Conservation (phyloP, 2,797 vertebrate species). For the Parauchenoglanis punctatus region DNA sequence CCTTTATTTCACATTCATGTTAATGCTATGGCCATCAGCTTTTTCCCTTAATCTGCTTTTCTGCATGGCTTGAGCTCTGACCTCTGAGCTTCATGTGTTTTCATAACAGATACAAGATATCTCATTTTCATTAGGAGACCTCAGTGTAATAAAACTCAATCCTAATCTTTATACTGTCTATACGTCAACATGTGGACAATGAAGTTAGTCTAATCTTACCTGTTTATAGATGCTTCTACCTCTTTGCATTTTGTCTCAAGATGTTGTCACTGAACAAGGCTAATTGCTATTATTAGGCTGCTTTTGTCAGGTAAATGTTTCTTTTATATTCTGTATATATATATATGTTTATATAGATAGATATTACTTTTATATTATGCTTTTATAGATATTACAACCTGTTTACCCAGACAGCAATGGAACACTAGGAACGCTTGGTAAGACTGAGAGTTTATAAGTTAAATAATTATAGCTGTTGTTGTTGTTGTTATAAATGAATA, state of each 20-base stretch:
- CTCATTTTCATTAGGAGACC: background rate
- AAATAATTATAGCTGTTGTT: background rate
- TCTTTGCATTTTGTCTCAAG: background rate
- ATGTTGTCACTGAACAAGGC: background rate
- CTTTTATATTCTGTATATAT: conserved; percentile 46
- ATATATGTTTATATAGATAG: no score
- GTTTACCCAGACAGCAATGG: conserved; percentile 78
- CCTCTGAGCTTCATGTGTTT: conserved; percentile 20
- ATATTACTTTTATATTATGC: no score
- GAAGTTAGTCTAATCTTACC: background rate
- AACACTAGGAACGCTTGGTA: conserved; percentile 72
- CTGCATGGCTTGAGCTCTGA: background rate
- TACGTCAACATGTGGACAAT: background rate
- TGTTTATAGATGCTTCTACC: background rate
- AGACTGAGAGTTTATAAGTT: conserved; percentile 46
- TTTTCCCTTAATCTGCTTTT: background rate
- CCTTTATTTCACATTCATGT: background rate
- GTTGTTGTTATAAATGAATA: background rate
- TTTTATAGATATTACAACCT: conserved; percentile 79
- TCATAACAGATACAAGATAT: background rate
- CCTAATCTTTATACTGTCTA: background rate
- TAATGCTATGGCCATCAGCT: background rate
- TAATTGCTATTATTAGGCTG: background rate
- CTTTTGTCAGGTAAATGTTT: conserved; percentile 1
- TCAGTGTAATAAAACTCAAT: background rate